These are phyloP conservation scores for Diacarnus erythraeanus DNA, from an alignment of 37 sponge, comb jelly and placozoan species.

Conservation along the genomic window DNA sequence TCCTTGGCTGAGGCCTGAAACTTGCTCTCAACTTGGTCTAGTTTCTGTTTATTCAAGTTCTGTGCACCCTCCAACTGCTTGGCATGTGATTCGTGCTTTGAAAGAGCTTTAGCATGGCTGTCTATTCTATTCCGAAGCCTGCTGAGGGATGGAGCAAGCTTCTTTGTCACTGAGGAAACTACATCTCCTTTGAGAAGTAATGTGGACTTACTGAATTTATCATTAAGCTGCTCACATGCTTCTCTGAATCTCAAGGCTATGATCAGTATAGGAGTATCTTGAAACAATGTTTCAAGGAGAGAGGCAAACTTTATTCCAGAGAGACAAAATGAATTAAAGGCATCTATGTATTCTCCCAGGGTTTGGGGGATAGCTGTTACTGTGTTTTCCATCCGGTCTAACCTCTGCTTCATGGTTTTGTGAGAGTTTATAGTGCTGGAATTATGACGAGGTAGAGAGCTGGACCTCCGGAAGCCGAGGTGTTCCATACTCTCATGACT, in stretches of 20 bases:
- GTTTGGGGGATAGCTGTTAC: conserved; percentile 49
- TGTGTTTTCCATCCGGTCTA: conserved; percentile 52
- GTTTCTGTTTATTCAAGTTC: conserved; percentile 25
- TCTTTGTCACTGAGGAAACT: conserved; percentile 36
- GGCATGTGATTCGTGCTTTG: conserved; percentile 41
- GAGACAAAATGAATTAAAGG: conserved; percentile 30
- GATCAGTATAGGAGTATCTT: conserved; percentile 56
- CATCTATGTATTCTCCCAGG: conserved; percentile 34
- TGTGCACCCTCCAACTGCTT: conserved; percentile 34
- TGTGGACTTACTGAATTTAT: conserved; percentile 36
- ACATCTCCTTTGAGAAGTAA: conserved; percentile 40
- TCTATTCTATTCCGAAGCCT: conserved; percentile 51
- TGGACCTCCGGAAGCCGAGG: background rate
- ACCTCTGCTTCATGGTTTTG: conserved; percentile 31
- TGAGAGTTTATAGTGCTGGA: conserved; percentile 5
- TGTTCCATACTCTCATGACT: conserved; percentile 3
- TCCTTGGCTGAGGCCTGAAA: conserved; percentile 46
- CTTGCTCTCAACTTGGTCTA: conserved; percentile 62
- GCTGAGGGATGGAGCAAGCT: conserved; percentile 42
- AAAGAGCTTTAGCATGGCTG: conserved; percentile 44
- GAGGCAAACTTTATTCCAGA: conserved; percentile 49
- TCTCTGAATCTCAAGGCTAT: conserved; percentile 55
- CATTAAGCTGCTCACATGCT: conserved; percentile 46
- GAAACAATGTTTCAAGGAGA: conserved; percentile 53
- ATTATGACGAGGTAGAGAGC: background rate